Percentiles rank a stretch among this genome's conserved stretches.
These are phyloP conservation scores for Leuctra nigra DNA, from an alignment of 2,888 invertebrate genomes.

Conservation along the genomic window DNA sequence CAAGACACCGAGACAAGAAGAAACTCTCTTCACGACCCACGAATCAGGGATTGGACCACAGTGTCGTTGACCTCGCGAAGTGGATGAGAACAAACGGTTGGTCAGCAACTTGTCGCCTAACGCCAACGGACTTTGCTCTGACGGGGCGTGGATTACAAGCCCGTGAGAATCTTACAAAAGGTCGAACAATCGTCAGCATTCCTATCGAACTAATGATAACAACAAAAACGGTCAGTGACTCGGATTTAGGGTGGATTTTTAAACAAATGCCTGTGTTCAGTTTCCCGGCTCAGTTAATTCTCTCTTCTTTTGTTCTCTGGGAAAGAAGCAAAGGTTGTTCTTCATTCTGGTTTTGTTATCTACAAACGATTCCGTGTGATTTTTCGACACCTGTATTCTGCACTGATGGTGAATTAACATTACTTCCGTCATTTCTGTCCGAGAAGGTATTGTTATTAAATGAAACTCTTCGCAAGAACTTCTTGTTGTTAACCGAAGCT, in stretches of 20 bases:
- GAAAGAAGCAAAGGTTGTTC: conserved; percentile 51
- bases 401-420: conserved; percentile 46
- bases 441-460: conserved; percentile 31
- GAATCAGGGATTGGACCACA: conserved; percentile 1
- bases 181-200: conserved; percentile 50
- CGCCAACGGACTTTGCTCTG: conserved; percentile 50
- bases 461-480: conserved; percentile 5
- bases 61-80: conserved; percentile 42
- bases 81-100: conserved; percentile 52
- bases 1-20: conserved; percentile 11
- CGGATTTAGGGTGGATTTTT: conserved; percentile 32
- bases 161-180: conserved; percentile 46
- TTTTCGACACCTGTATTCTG: conserved; percentile 66
- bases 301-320: conserved; percentile 66
- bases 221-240: conserved; percentile 36
- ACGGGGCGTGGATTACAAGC: conserved; percentile 73
- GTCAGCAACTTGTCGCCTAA: conserved; percentile 49
- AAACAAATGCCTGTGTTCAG: conserved; percentile 27
- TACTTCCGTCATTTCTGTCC: conserved; percentile 51
- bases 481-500: not conserved
- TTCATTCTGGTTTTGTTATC: conserved; percentile 57
- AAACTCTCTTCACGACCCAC: not conserved
- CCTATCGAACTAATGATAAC: conserved; percentile 47
- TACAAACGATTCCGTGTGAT: conserved; percentile 58
- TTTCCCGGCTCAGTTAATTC: conserved; percentile 58